Evolutionary conservation across 2,888 invertebrate genomes (phyloP), one percentile per base, ranked within the genome.

Genomic region (Lepeophtheirus nordmannii): DNA sequence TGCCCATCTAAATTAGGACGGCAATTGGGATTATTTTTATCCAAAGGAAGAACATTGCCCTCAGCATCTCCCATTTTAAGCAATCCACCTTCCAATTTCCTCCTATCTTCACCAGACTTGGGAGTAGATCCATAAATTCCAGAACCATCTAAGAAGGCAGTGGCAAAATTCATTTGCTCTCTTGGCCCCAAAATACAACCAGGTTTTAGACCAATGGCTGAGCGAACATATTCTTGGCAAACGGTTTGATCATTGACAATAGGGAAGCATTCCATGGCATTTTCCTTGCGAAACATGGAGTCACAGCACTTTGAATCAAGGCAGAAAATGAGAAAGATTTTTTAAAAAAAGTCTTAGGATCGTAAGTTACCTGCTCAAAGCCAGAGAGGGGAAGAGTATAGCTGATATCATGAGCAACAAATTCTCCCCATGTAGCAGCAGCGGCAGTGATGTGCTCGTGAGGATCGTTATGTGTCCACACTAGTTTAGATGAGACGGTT

Each of bases 111-210:
- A 1, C 86, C 78, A 70, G 84, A 83, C 69, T 84, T 82, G 64
- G 85, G 83, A 0, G 85, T 86, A 68, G 81, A 82, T 12, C 89
- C 89, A 74, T 91, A 91, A 65, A 91, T 76, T 1, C 84, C 85
- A 0, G 88, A 88, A 0, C 84, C 90, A 72, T 91, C 91, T 67
- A 91, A 78, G 74, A 86, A 89, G 1, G 86, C 82, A 0, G 89
- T 86, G 0, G 85, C 90, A 68, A 85, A 78, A 75, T 90, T 90
- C 84, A 90, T 85, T 73, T 89, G 88, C 71, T 89, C 85, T 60
- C 90, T 17, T 12, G 65, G 39, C 1, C 69, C 69, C 20, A 72
- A 67, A 0, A 69, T 70, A 59, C 72, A 72, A 8, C 72, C 72
- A 10, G 70, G 69, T 8, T 71, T 67, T 1, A 71, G 70, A 8